Evolutionary conservation across 2,797 vertebrate genomes (phyloP), one percentile per base, ranked within the genome.

Genomic region (Crenuchus spilurus): DNA sequence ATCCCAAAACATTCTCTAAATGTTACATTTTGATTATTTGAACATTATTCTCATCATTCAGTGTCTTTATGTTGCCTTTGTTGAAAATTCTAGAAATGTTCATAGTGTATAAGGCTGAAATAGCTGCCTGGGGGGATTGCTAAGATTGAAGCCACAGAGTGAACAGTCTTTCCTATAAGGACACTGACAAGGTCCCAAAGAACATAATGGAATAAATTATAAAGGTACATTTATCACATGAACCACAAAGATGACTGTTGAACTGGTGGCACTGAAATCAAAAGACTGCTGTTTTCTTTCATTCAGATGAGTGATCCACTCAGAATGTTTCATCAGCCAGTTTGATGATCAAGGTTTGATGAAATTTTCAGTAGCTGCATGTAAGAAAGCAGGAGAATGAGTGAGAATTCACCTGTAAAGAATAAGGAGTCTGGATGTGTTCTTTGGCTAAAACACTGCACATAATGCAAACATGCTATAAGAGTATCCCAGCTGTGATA

Each of bases 391-490:
- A 60, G 8, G 4, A 26, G 30, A 20, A 57, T 57, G 28, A 60
- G 33, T 1, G 6, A 18, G 33, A 39, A 60, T 13, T 39, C 35
- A 39, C 4, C 18, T 22, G 10, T 22, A 24, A 20, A 39, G 33
- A 22, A 39, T 10, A 60, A 2, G 18, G 1, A n/a, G 18, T 58
- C 55, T 22, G 9, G 4, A 20, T 30, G 22, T 31, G 57, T 22
- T 10, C 35, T 60, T 24, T 39, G 20, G 31, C 31, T 37, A 60
- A 37, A 60, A 22, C 33, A 24, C 20, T 39, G 31, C 39, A 60
- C 33, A 60, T 60, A 60, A 39, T 60, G 57, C 33, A 60, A 39
- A 39, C 35, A 60, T 60, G 33, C 57, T 60, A 9, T 16, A 35
- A 22, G 11, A 37, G 33, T 14, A 60, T 37, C n/a, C 57, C 57